Conservation (phyloP, 2,888 invertebrate species). For the Platycheirus rosarum region DNA sequence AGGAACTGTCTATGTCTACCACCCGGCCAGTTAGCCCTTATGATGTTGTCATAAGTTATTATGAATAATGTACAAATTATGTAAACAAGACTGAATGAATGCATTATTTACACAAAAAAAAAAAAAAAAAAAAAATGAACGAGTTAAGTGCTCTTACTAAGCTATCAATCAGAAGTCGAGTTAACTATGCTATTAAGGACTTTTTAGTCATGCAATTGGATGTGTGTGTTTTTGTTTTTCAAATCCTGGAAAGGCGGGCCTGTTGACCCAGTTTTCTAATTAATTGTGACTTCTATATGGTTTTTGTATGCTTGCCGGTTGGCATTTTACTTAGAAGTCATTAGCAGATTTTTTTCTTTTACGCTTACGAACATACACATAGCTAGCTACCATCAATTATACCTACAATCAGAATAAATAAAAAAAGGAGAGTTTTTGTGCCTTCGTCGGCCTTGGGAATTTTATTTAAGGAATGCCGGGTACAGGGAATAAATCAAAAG, state of each 20-base stretch:
- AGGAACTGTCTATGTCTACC: conserved; percentile 10
- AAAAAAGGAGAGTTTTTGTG: background rate
- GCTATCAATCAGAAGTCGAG: conserved; percentile 58
- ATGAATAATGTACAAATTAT: conserved; percentile 15
- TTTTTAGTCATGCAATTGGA: conserved; percentile 22
- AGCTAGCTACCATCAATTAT: conserved; percentile 6
- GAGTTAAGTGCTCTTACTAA: conserved; percentile 6
- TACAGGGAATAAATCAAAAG: too few species aligned
- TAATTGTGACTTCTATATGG: conserved; percentile 47
- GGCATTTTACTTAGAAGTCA: conserved; percentile 24
- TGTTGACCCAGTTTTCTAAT: conserved; percentile 57
- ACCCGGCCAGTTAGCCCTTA: conserved; percentile 8
- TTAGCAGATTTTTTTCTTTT: conserved; percentile 24
- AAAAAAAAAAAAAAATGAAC: background rate
- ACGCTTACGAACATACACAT: conserved; percentile 3
- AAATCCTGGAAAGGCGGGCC: conserved; percentile 30
- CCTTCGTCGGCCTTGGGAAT: too few species aligned
- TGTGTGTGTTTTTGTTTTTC: conserved; percentile 7
- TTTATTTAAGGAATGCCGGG: too few species aligned
- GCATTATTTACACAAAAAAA: background rate
- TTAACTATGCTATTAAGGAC: background rate
- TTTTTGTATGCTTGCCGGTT: too few species aligned
- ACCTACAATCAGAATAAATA: conserved; percentile 1
- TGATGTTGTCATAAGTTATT: conserved; percentile 10
- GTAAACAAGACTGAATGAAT: background rate